Evolutionary conservation across 2,797 vertebrate genomes (phyloP).

Genomic region (Falco rusticolus): DNA sequence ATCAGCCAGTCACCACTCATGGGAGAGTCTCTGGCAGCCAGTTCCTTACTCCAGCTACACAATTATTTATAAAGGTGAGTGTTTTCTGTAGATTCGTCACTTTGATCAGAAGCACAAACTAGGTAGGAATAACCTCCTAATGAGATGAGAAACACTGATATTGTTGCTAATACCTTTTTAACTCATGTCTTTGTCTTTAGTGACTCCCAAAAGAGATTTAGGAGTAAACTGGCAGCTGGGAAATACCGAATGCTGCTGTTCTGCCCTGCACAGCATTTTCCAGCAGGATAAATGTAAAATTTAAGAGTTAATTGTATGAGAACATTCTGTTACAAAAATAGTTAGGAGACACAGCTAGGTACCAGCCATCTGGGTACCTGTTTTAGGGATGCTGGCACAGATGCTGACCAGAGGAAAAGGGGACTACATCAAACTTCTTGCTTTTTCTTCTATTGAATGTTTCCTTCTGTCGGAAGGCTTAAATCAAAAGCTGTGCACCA

Average conservation of each 20-base stretch:
- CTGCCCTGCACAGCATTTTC: neutral
- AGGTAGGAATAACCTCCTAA: neutral
- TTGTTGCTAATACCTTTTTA: neutral
- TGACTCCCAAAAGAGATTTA: neutral
- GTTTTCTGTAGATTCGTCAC: neutral
- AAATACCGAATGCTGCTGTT: neutral
- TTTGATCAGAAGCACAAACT: neutral
- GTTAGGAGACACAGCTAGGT: neutral
- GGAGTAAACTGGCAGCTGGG: neutral
- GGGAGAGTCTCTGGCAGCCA: rapidly evolving
- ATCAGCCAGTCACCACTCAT: neutral
- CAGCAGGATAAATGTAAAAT: neutral
- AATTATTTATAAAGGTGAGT: neutral
- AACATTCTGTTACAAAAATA: neutral
- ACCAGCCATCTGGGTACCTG: neutral
- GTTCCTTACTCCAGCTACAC: neutral
- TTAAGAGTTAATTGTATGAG: neutral
- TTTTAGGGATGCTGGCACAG: neutral
- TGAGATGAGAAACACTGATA: neutral
- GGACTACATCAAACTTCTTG: neutral
- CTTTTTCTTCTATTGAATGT: neutral
- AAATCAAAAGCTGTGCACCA: neutral
- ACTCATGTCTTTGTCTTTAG: neutral
- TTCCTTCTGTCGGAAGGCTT: neutral
- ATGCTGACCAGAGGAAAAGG: neutral